Evolutionary conservation across 2,113 vertebrate genomes (phyloP), one percentile per base, ranked within the genome.

Genomic region (Nematolebias whitei): DNA sequence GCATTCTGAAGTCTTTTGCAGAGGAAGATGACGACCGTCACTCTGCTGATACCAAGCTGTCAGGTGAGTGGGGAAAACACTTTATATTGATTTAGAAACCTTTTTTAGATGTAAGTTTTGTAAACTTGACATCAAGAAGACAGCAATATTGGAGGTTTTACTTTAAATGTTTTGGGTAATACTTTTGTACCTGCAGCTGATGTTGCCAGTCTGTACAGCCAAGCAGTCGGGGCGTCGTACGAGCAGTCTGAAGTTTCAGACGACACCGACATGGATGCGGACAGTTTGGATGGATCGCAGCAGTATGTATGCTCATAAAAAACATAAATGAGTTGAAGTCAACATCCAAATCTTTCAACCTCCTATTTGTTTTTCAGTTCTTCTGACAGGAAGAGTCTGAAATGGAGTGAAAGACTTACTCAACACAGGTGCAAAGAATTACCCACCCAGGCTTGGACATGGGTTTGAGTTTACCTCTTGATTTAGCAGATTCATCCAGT

Each of bases 1-100:
- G 12, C 63, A 73, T 86, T 35, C 90, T 92, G 26, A 75, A 96
- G 95, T 93, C 92, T 71, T 90, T 94, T 47, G 76, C 92, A 74
- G 83, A 88, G 39, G 73, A 89, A 71, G 79, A 92, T 38, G 77
- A 90, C 63, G 79, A 71, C 47, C 48, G 44, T 50, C 78, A 86
- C 74, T 52, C 15, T 48, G 29, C 40, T 56, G 23, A 79, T 15
- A 76, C 63, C 24, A 84, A 0, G 29, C 78, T 40, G 20, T 51
- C 72, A 76, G 83, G 86, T 88, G 14, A 12, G 65, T 32, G 8
- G 45, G n/a, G n/a, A n/a, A n/a, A n/a, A n/a, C n/a, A n/a, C n/a
- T n/a, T n/a, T n/a, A n/a, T n/a, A n/a, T n/a, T n/a, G n/a, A n/a
- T n/a, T n/a, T n/a, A n/a, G n/a, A n/a, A n/a, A n/a, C n/a, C n/a